Base-by-base conservation (phyloP, 2,113 vertebrate genomes). In the Labeo rohita region DNA sequence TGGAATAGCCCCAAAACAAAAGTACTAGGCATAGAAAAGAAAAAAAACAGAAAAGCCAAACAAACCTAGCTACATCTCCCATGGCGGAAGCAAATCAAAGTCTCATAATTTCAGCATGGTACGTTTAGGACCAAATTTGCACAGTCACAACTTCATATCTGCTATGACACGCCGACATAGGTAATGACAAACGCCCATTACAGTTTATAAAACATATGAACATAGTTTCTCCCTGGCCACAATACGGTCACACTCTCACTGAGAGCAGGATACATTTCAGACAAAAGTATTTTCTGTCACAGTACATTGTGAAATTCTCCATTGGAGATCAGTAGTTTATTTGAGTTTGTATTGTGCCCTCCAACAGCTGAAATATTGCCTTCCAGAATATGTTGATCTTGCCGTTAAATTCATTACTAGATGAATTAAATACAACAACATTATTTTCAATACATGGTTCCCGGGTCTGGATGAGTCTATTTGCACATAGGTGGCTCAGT, bases 231-330 rank as follows among this genome's bases (percentile, higher is more conserved):
- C 45, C 34, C 68, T 65, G 70, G 85, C 54, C 78, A 86, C 85
- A 74, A 50, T 74, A 65, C 61, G 10, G 66, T 63, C 68, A 75
- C 85, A 86, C 85, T 86, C 85, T 86, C 85, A 74, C 45, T 75
- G 85, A 86, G 85, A 86, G 85, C 80, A 86, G 5, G 21, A 49
- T 81, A 45, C 13, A 74, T 75, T 74, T 81, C 78, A 81, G 85
- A 82, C 66, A 75, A 86, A 73, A 79, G 61, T 68, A 68, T 70
- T 66, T 54, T 79, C 75, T 85, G 84, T 85, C 75, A 70, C 47
- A 78, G 50, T 70, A 70, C 84, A 52, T n/a, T 79, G 36, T 49
- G 52, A 21, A 52, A 75, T 56, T 85, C 84, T 85, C 84, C 84
- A 85, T 79, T 85, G 84, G 84, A 85, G 84, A 85, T 43, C 61